Evolutionary conservation across 2,888 invertebrate species (phyloP).

Genomic region (Clitarchus hookeri): DNA sequence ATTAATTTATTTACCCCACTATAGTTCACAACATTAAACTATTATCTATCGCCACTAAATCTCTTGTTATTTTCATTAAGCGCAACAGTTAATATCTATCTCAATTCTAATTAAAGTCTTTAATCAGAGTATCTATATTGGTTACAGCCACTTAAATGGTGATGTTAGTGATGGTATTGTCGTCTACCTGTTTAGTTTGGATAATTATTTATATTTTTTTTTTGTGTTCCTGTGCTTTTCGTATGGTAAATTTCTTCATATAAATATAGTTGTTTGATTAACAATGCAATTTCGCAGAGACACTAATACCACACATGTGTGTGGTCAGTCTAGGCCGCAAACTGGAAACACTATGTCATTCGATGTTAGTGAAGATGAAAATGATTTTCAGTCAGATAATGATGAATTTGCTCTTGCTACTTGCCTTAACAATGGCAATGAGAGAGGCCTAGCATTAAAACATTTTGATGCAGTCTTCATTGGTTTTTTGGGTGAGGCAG

Average conservation of each 20-base stretch:
- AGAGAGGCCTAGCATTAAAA: not conserved
- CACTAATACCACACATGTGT: not conserved
- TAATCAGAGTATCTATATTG: not conserved
- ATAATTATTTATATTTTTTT: not conserved
- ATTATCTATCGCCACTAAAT: no score
- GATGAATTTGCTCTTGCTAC: no score
- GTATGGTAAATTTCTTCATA: no score
- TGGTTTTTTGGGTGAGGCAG: not conserved
- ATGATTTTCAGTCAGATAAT: not conserved
- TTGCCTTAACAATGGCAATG: not conserved
- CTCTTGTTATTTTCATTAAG: no score
- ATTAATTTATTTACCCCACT: no score
- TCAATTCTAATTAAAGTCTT: no score
- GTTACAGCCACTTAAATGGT: not conserved
- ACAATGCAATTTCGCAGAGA: not conserved
- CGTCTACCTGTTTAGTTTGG: not conserved
- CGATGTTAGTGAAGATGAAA: not conserved
- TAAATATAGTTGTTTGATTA: not conserved
- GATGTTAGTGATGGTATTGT: not conserved
- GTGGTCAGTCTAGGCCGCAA: not conserved
- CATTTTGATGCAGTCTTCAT: not conserved
- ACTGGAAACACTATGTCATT: not conserved
- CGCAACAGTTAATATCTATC: no score
- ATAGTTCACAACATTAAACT: no score
- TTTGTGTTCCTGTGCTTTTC: no score